These are phyloP conservation scores for Platycheirus rosarum DNA, from an alignment of 2,888 invertebrate species.

Conservation along the genomic window DNA sequence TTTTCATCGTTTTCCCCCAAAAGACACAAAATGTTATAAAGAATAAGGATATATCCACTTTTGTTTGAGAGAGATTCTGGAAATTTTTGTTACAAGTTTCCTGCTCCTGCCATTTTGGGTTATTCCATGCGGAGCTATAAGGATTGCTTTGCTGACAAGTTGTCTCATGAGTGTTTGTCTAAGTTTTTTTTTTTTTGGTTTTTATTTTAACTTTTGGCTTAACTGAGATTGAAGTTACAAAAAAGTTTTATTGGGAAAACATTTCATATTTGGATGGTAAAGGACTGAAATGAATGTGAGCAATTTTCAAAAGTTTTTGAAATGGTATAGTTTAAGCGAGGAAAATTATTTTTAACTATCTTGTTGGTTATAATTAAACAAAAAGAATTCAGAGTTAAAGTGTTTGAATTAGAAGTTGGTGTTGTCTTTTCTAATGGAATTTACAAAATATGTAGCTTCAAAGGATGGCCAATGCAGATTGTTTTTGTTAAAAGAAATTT, in stretches of 20 bases:
- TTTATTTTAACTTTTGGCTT: constrained; percentile 8
- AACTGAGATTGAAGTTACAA: constrained; percentile 25
- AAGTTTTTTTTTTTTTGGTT: constrained; percentile 20
- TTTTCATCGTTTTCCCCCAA: constrained; percentile 42
- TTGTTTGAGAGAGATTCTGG: not conserved
- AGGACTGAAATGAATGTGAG: not conserved
- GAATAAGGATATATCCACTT: constrained; percentile 6
- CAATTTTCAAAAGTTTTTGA: not conserved
- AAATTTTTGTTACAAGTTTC: constrained; percentile 3
- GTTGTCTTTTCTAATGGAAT: no score
- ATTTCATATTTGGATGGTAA: constrained; percentile 15
- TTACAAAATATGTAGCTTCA: no score
- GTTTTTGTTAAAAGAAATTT: no score
- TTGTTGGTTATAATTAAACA: no score
- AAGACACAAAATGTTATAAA: constrained; percentile 39
- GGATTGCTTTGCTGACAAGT: constrained; percentile 44
- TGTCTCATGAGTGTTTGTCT: constrained; percentile 27
- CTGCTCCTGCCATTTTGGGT: not conserved
- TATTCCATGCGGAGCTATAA: not conserved
- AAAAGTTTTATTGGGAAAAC: constrained; percentile 44
- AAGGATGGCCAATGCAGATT: no score
- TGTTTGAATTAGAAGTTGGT: no score
- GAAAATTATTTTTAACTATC: no score
- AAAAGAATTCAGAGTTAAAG: no score
- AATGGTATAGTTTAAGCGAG: no score